Percentiles rank a stretch among this genome's conserved stretches.
These are phyloP conservation scores for Silurus glanis DNA, from an alignment of 2,113 vertebrate species.

Conservation along the genomic window DNA sequence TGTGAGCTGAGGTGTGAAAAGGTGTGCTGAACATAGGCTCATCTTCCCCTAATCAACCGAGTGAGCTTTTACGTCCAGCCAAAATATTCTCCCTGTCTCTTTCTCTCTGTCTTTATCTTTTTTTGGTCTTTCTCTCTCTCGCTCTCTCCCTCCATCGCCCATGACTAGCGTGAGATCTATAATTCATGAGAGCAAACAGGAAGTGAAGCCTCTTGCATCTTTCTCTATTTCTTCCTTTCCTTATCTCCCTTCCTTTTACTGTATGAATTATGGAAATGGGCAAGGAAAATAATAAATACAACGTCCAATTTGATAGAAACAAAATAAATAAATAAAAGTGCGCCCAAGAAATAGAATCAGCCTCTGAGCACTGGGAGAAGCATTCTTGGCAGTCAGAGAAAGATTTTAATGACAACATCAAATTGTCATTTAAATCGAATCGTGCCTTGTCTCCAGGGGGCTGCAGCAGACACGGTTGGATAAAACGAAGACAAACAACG, in stretches of 20 bases:
- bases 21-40: slow-evolving; percentile 22
- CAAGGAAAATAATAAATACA: slow-evolving; percentile 14
- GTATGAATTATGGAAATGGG: slow-evolving; percentile 27
- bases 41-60: slow-evolving; percentile 4
- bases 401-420: slow-evolving; percentile 32
- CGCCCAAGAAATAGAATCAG: slow-evolving; percentile 9
- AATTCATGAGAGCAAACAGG: slow-evolving; percentile 61
- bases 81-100: slow-evolving; percentile 1
- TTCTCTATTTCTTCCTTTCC: not conserved
- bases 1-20: slow-evolving; percentile 20
- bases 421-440: slow-evolving; percentile 47
- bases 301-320: not conserved
- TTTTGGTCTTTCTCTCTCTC: slow-evolving; percentile 4
- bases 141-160: not conserved
- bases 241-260: not conserved
- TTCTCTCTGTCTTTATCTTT: not conserved
- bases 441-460: slow-evolving; percentile 9
- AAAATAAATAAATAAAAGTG: not conserved
- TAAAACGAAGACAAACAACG: slow-evolving; percentile 7
- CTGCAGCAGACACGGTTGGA: not conserved
- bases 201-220: slow-evolving; percentile 31
- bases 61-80: not conserved
- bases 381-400: slow-evolving; percentile 9
- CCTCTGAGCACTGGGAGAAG: not conserved
- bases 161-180: slow-evolving; percentile 42